Conservation (phyloP, 2,113 vertebrate species). For the Lophotis ruficrista region DNA sequence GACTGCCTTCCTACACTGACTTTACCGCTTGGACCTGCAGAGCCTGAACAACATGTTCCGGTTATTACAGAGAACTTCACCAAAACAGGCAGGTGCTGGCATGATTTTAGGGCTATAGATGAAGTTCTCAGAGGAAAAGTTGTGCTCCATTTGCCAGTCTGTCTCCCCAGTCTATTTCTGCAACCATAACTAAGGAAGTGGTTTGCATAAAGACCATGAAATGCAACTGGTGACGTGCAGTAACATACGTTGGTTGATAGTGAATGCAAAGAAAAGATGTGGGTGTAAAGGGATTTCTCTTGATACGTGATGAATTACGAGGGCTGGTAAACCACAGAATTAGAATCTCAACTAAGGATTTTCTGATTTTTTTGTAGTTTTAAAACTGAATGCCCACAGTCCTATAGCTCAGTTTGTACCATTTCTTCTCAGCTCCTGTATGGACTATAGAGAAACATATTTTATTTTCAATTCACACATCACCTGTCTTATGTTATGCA, state of each 20-base stretch:
- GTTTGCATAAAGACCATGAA: constrained; percentile 22
- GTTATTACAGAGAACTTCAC: constrained; percentile 23
- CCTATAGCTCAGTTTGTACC: neutral
- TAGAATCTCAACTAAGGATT: neutral
- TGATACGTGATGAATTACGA: neutral
- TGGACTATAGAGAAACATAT: neutral
- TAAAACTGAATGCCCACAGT: neutral
- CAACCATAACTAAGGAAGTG: neutral
- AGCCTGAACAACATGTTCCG: constrained; percentile 30
- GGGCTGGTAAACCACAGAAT: neutral
- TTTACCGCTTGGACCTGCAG: constrained; percentile 16
- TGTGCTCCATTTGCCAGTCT: neutral
- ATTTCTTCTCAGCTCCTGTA: neutral
- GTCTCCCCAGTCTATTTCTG: neutral
- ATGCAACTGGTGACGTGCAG: neutral
- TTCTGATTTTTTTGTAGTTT: neutral
- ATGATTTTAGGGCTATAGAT: constrained; percentile 15
- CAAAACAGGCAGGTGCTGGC: constrained; percentile 2
- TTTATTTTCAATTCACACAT: neutral
- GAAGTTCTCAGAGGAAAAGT: constrained; percentile 42
- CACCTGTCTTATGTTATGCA: neutral
- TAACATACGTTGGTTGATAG: neutral
- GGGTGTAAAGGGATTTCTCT: neutral
- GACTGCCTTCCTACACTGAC: neutral
- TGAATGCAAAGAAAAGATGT: neutral